Evolutionary conservation across 2,797 vertebrate species (phyloP), one percentile per base, ranked within the genome.

Genomic region (Ctenopoma multispine): DNA sequence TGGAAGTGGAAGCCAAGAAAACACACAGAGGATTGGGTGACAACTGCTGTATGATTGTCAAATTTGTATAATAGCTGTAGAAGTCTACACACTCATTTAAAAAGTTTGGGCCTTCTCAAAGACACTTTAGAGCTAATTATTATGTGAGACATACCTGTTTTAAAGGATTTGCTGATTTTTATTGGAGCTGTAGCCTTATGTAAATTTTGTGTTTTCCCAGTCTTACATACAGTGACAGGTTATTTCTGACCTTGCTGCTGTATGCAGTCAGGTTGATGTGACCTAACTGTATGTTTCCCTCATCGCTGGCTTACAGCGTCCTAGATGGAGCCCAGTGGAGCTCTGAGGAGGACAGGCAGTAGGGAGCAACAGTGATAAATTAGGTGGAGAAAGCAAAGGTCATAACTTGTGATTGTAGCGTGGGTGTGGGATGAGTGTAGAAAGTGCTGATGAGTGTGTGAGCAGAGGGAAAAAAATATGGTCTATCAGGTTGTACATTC

Each of bases 331-430:
- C 75, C 77, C 82, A 57, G 77, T 34, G 70, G 80, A 83, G 84
- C 82, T 87, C 82, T 69, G 59, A 85, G 92, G 91, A 90, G 90
- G 90, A 91, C 89, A 85, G 84, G 82, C 82, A 73, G 65, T 59
- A 55, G 72, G 81, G 81, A 87, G 83, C 88, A 55, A 69, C 49
- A 15, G 88, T 86, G 89, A 92, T 93, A 86, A 92, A 92, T 92
- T 83, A 90, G 80, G 82, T 59, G 79, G 80, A 71, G 84, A 92
- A 92, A 93, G 89, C 87, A 94, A 94, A 90, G 91, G 88, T 92
- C 90, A 91, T 90, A 90, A 91, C 83, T 91, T 90, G 88, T 89
- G 90, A 91, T 90, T 91, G 89, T 90, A 91, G 88, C 85, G 82
- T 89, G 82, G 86, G 87, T 88, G 90, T 87, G 83, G 77, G 84